Base-by-base conservation (phyloP, 2,113 vertebrate species). In the Pollimyrus isidori region DNA sequence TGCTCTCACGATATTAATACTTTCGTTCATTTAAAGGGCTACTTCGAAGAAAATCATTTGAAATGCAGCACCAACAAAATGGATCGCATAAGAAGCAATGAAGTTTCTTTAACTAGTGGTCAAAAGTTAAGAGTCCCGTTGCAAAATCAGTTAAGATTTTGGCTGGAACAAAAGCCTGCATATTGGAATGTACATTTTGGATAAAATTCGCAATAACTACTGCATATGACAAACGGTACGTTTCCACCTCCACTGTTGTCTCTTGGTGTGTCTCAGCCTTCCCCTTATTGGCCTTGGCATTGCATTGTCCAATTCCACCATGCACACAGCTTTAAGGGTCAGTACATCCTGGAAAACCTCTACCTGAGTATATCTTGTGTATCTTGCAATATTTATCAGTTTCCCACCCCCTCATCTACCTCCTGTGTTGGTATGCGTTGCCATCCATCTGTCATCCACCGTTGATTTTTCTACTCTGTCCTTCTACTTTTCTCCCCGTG, bases 381-480 rank as follows among this genome's bases (percentile, higher is more conserved):
- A 35, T 87, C 26, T 87, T 53, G 85, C 48, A 53, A n/a, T 53
- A 53, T 53, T 87, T 53, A 53, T 87, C 85, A 87, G 49, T 35
- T 26, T 3, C 10, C 85, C 48, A 53, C 50, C 85, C 85, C 35
- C 85, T 15, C 48, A 86, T 35, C n/a, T 13, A n/a, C 48, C 48
- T 53, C n/a, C 85, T 53, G 26, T 39, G 26, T 52, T 35, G 9
- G 45, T 48, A n/a, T 84, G 19, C 21, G 13, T 10, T 53, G n/a
- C 50, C 17, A 0, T n/a, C 48, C 30, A 53, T 53, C 48, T 48
- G n/a, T 39, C 50, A 53, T 39, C 50, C 50, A 56, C 17, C 85
- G 1, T 7, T 42, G 50, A 4, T 35, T 52, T 52, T 52, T 10
- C 30, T 53, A 52, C 17, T 19, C 85, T 50, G 19, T 56, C 49